Conservation (phyloP, 2,888 invertebrate genomes). For the Gasteruption jaculator region DNA sequence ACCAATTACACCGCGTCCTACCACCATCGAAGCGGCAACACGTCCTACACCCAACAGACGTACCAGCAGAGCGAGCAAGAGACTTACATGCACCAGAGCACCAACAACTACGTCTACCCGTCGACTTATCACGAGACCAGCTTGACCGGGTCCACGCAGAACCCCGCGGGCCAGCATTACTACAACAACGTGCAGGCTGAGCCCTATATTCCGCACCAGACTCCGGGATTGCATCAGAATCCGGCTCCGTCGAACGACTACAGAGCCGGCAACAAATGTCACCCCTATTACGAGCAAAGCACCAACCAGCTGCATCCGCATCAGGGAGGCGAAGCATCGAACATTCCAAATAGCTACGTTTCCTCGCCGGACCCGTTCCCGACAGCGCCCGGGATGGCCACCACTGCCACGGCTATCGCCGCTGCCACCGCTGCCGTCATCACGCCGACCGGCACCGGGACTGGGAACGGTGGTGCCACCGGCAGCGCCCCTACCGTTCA, state of each 20-base stretch:
- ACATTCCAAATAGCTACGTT: slow-evolving; percentile 51
- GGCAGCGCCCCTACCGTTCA: too few species aligned
- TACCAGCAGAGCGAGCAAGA: slow-evolving; percentile 33
- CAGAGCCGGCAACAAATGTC: slow-evolving; percentile 38
- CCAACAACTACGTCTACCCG: slow-evolving; percentile 41
- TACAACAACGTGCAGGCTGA: slow-evolving; percentile 53
- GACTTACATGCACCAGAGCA: slow-evolving; percentile 33
- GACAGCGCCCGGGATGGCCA: slow-evolving; percentile 51
- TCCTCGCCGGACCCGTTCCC: slow-evolving; percentile 53
- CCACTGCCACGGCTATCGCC: slow-evolving; percentile 51
- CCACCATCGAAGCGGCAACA: slow-evolving; percentile 44
- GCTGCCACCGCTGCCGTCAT: slow-evolving; percentile 59
- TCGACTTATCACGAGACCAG: slow-evolving; percentile 33
- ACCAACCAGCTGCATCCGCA: slow-evolving; percentile 43
- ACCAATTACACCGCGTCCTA: slow-evolving; percentile 52
- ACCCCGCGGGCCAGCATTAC: slow-evolving; percentile 52
- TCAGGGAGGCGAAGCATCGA: slow-evolving; percentile 55
- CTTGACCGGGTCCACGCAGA: slow-evolving; percentile 45
- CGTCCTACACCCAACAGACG: slow-evolving; percentile 26
- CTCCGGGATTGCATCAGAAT: slow-evolving; percentile 45
- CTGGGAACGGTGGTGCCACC: too few species aligned
- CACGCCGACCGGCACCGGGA: slow-evolving; percentile 55
- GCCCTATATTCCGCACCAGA: slow-evolving; percentile 40
- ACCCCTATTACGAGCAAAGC: slow-evolving; percentile 45
- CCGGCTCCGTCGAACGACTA: slow-evolving; percentile 30